These are phyloP conservation scores for Otus scops DNA, from an alignment of 2,797 vertebrate genomes.

Conservation along the genomic window DNA sequence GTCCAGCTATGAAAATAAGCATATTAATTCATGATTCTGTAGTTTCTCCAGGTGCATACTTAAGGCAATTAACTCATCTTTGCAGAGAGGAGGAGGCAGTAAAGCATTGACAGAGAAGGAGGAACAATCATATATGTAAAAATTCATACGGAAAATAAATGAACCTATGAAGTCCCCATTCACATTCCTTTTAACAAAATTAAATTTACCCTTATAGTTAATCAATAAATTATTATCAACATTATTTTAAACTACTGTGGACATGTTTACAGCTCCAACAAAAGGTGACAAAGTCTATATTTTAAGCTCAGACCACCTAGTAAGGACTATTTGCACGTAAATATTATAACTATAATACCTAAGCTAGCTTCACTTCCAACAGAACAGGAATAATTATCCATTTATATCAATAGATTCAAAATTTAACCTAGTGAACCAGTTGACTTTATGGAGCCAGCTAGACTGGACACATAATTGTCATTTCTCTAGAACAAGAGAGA, in stretches of 20 bases:
- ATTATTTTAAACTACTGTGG: not conserved
- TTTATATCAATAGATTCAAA: not conserved
- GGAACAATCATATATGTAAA: not conserved
- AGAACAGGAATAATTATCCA: not conserved
- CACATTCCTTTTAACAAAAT: not conserved
- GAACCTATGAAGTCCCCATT: not conserved
- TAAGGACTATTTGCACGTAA: not conserved
- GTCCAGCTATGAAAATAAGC: not conserved
- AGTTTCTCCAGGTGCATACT: not conserved
- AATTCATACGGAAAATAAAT: not conserved
- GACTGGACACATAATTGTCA: not conserved
- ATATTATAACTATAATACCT: not conserved
- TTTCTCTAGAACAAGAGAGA: not conserved
- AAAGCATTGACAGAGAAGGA: not conserved
- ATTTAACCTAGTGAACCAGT: not conserved
- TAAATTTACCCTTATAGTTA: not conserved
- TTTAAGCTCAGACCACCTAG: not conserved
- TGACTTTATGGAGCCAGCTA: not conserved
- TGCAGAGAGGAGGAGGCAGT: not conserved
- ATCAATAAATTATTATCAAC: not conserved
- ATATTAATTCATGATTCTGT: not conserved
- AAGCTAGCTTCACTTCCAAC: not conserved
- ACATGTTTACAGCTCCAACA: not conserved
- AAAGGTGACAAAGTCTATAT: not conserved
- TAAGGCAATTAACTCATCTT: not conserved